Conservation (phyloP, 2,113 vertebrate genomes). For the Oncorhynchus gorbuscha region DNA sequence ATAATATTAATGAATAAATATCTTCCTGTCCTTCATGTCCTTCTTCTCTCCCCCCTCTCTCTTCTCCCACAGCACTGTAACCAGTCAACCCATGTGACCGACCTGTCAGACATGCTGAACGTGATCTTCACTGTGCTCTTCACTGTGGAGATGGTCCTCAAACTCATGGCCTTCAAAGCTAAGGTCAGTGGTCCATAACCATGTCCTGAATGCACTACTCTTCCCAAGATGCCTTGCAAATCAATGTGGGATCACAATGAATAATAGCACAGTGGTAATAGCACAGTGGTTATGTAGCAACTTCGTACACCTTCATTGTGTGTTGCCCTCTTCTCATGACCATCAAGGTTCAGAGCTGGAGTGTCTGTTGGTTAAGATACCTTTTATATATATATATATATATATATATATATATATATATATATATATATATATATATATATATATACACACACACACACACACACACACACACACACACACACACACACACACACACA, state of each 20-base stretch:
- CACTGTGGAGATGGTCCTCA: conserved; percentile 88
- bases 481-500: conserved; percentile 6
- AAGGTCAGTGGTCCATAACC: conserved; percentile 75
- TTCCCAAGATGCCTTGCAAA: background rate
- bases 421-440: too few relatives aligned
- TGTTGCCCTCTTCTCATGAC: too few relatives aligned
- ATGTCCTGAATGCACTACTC: background rate
- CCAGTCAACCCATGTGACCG: conserved; percentile 85
- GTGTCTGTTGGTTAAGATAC: too few relatives aligned
- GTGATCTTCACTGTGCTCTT: conserved; percentile 91
- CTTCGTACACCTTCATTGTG: too few relatives aligned
- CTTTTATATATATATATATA: too few relatives aligned
- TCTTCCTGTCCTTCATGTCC: background rate
- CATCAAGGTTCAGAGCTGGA: background rate
- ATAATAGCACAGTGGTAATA: background rate
- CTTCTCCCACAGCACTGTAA: conserved; percentile 82
- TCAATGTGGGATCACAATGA: background rate
- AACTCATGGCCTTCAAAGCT: conserved; percentile 89
- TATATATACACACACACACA: too few relatives aligned
- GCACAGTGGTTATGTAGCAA: too few relatives aligned
- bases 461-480: background rate
- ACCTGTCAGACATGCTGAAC: conserved; percentile 87
- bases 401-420: too few relatives aligned
- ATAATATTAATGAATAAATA: background rate
- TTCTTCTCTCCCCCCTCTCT: background rate